Evolutionary conservation across 2,113 vertebrate species (phyloP), one percentile per base, ranked within the genome.

Genomic region (Heterotis niloticus): DNA sequence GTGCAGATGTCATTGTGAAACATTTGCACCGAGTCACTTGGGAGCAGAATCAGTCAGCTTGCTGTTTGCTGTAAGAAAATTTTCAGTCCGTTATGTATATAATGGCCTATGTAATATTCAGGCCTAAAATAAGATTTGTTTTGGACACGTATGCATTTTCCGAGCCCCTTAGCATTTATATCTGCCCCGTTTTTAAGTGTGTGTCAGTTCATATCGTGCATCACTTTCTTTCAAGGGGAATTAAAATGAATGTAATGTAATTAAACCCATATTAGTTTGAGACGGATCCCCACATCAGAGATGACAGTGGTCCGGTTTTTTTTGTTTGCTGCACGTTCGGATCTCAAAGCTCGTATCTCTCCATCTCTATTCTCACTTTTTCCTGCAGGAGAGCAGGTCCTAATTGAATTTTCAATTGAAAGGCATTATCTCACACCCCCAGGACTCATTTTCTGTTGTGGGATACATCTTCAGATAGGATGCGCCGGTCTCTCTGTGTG

Each of bases 371-470:
- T 24, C 28, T 66, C 11, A 18, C 23, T 71, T 70, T 23, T 68
- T 78, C 56, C 69, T 64, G 34, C 14, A 28, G n/a, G 76, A 69
- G 28, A 52, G n/a, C 17, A 17, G 34, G 10, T 78, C 66, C 79
- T 83, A 79, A 82, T 75, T 34, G 67, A 70, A 65, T 81, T 82
- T 76, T 81, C 75, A 60, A 67, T 52, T 80, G 78, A 51, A 75
- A 77, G 28, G 11, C 67, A 60, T 76, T 83, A 76, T 80, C 76
- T 29, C 29, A 29, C 7, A 26, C 59, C 54, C 64, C 52, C 57
- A 57, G 71, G 75, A 44, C 74, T 79, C 24, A 20, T 70, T 66
- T 80, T 28, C 12, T 64, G 26, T 70, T 65, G 14, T 67, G 74
- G 5, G 9, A n/a, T 29, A 26, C 62, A 66, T 18, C 77, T 66